phyloP scores from a whole-genome alignment of 2,888 invertebrate species.

The Lepidocyrtoides sp. region DNA sequence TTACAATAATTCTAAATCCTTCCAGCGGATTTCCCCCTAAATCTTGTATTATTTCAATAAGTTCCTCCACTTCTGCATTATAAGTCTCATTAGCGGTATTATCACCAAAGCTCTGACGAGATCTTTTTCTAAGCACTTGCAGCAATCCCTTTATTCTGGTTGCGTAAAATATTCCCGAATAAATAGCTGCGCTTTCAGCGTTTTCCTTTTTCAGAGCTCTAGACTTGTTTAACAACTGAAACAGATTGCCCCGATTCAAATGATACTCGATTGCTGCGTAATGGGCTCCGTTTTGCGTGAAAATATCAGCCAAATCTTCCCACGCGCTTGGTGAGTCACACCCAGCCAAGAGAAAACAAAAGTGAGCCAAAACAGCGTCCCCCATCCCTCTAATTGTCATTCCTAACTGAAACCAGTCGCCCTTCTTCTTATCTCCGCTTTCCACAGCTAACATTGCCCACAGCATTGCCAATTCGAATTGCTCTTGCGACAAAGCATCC shows the following conservation, averaged over 20 bases:
- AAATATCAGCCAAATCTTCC: slow-evolving; percentile 74
- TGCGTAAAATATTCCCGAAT: slow-evolving; percentile 74
- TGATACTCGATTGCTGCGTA: slow-evolving; percentile 78
- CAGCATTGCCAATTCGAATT: slow-evolving; percentile 81
- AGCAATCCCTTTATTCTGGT: slow-evolving; percentile 74
- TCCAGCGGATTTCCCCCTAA: slow-evolving; percentile 74
- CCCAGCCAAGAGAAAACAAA: slow-evolving; percentile 76
- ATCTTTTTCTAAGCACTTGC: slow-evolving; percentile 43
- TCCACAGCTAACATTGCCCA: slow-evolving; percentile 81
- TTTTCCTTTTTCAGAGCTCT: slow-evolving; percentile 54
- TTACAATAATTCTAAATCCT: slow-evolving; percentile 77
- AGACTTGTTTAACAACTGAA: slow-evolving; percentile 63
- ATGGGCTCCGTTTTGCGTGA: slow-evolving; percentile 71
- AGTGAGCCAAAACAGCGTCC: slow-evolving; percentile 80
- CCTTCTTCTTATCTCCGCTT: slow-evolving; percentile 60
- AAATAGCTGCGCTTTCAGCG: slow-evolving; percentile 66
- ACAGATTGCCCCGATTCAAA: slow-evolving; percentile 67
- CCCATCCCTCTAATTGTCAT: slow-evolving; percentile 67
- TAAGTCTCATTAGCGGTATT: not conserved
- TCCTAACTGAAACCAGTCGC: slow-evolving; percentile 77
- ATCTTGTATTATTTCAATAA: slow-evolving; percentile 79
- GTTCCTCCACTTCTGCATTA: slow-evolving; percentile 74
- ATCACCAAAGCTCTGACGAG: slow-evolving; percentile 52
- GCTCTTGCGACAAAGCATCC: slow-evolving; percentile 67
- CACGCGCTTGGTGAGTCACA: slow-evolving; percentile 57